Evolutionary conservation across 2,888 invertebrate genomes (phyloP).

Genomic region (Drosophila paranaensis): DNA sequence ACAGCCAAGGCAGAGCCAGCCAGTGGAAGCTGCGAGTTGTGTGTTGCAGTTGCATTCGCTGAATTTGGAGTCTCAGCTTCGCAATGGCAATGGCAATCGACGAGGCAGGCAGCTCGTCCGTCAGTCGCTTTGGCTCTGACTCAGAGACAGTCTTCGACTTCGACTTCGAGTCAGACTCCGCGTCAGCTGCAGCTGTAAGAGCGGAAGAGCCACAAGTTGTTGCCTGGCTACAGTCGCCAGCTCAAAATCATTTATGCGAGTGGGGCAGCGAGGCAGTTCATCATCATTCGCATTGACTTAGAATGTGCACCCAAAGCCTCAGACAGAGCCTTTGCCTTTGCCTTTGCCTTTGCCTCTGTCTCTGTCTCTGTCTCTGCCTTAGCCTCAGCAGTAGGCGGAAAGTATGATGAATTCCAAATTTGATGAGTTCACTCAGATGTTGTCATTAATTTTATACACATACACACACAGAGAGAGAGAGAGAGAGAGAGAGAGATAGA

Average conservation of each 20-base stretch:
- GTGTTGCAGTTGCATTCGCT: conserved; percentile 38
- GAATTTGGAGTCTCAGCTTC: conserved; percentile 14
- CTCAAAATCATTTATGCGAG: conserved; percentile 78
- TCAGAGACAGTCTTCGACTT: neutral
- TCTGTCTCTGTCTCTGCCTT: conserved; percentile 13
- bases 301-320: conserved; percentile 70
- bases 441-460: conserved; percentile 77
- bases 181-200: conserved; percentile 6
- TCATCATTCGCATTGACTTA: conserved; percentile 79
- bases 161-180: neutral
- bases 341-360: conserved; percentile 3
- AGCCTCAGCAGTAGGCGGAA: conserved; percentile 75
- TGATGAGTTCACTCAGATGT: conserved; percentile 81
- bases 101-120: conserved; percentile 30
- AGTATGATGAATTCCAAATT: conserved; percentile 80
- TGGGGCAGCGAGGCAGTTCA: conserved; percentile 68
- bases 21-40: conserved; percentile 41
- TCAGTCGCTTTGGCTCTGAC: neutral
- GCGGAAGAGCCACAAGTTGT: conserved; percentile 20
- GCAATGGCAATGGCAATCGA: conserved; percentile 20
- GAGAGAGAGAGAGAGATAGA: neutral
- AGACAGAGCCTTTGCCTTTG: conserved; percentile 15
- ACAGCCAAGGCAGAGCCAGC: conserved; percentile 31
- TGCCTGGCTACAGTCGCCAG: neutral
- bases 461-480: conserved; percentile 7